Base-by-base conservation (phyloP, 2,888 invertebrate species). In the Hypomecis punctinalis region DNA sequence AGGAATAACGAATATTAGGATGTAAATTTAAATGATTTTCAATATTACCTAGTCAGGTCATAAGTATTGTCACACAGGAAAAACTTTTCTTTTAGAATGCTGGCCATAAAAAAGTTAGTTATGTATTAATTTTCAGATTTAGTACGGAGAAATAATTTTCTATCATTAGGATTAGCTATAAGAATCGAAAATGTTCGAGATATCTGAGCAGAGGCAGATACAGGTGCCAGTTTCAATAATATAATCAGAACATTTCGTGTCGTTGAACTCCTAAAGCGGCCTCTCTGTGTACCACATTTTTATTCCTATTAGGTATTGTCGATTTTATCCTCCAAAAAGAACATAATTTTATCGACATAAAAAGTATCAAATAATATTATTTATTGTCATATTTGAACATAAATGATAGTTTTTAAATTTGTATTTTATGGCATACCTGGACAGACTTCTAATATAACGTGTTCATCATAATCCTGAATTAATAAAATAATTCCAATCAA, bases 261-360 rank as follows among this genome's bases (percentile, higher is more conserved):
- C 63, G 10, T 59, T 63, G 63, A 63, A 48, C 58, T 58, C 54
- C 58, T 53, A 42, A 52, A 43, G 54, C 40, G 37, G 58, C 58
- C 58, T 49, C 47, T 46, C 33, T 37, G 9, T 39, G 23, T 58
- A 48, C 37, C 39, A 52, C 10, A 53, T 45, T 51, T 52, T 42
- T 36, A 56, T 51, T 39, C 8, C 10, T 51, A 39, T 46, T 52
- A 53, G 9, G 8, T 40, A 54, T 49, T 37, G 11, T 60, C 8
- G n/a, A 49, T 23, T 52, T 40, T 33, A 40, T 52, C 33, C 10
- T 33, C 39, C 11, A 51, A 33, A 49, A 40, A 40, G 23, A 23
- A 40, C 11, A 40, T 13, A 11, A 10, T 2, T 5, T 51, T 51
- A 51, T 51, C 13, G 11, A 37, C 5, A 11, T 51, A 37, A 39